These are phyloP conservation scores for Rhopalosiphum nymphaeae DNA, from an alignment of 2,888 invertebrate genomes.

Conservation along the genomic window DNA sequence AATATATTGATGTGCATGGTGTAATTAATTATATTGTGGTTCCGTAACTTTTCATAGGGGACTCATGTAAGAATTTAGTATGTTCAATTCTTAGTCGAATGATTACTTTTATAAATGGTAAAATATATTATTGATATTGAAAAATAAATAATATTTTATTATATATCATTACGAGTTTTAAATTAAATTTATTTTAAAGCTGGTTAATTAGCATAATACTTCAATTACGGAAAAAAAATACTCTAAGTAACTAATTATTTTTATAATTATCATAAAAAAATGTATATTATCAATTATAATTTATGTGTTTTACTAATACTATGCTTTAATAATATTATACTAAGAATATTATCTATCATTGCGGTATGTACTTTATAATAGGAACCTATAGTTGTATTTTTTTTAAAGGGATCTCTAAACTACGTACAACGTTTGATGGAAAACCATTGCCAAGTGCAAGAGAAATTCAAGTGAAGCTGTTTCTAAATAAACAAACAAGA, in stretches of 20 bases:
- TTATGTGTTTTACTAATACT: background rate
- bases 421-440: conserved; percentile 7
- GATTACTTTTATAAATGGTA: too few relatives aligned
- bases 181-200: background rate
- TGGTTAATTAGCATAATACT: background rate
- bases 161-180: too few relatives aligned
- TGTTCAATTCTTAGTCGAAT: too few relatives aligned
- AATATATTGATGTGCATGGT: too few relatives aligned
- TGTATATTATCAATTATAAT: background rate
- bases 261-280: background rate
- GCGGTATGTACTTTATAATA: background rate
- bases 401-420: conserved; percentile 34
- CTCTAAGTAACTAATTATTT: background rate
- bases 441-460: conserved; percentile 49
- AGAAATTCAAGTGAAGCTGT: conserved; percentile 46
- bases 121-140: too few relatives aligned
- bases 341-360: background rate
- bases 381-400: background rate
- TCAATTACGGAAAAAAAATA: background rate
- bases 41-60: too few relatives aligned
- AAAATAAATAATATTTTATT: too few relatives aligned
- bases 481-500: conserved; percentile 42
- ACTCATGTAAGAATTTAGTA: too few relatives aligned
- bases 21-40: too few relatives aligned
- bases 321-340: background rate